These are phyloP conservation scores for Enoplosus armatus DNA, from an alignment of 2,797 vertebrate genomes.

Conservation along the genomic window DNA sequence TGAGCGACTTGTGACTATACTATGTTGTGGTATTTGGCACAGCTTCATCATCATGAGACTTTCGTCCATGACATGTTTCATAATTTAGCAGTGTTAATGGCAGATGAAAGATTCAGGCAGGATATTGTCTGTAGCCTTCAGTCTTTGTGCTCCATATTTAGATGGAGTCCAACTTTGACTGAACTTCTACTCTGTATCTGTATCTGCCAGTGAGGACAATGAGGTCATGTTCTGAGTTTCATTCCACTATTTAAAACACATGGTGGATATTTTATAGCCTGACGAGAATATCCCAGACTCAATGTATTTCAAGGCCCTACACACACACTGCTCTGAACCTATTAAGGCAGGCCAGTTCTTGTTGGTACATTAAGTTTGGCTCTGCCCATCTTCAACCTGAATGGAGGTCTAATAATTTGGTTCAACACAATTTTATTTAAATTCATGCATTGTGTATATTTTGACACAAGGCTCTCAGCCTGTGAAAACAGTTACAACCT, in stretches of 20 bases:
- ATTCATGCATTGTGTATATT: not conserved
- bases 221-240: not conserved
- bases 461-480: not conserved
- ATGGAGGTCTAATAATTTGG: not conserved
- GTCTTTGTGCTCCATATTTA: not conserved
- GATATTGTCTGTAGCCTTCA: not conserved
- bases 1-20: slow-evolving; percentile 31
- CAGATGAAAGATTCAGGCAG: not conserved
- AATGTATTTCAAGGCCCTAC: not conserved
- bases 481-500: not conserved
- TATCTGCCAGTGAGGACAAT: not conserved
- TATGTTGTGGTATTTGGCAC: slow-evolving; percentile 31
- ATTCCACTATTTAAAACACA: not conserved
- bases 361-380: not conserved
- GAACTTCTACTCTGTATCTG: not conserved
- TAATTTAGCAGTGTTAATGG: not conserved
- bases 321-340: not conserved
- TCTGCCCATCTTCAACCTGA: not conserved
- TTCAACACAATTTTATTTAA: not conserved
- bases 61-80: not conserved
- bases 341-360: not conserved
- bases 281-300: not conserved
- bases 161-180: not conserved
- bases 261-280: not conserved
- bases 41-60: slow-evolving; percentile 26